phyloP scores from a whole-genome alignment of 2,113 vertebrate genomes.

The Misgurnus anguillicaudatus region DNA sequence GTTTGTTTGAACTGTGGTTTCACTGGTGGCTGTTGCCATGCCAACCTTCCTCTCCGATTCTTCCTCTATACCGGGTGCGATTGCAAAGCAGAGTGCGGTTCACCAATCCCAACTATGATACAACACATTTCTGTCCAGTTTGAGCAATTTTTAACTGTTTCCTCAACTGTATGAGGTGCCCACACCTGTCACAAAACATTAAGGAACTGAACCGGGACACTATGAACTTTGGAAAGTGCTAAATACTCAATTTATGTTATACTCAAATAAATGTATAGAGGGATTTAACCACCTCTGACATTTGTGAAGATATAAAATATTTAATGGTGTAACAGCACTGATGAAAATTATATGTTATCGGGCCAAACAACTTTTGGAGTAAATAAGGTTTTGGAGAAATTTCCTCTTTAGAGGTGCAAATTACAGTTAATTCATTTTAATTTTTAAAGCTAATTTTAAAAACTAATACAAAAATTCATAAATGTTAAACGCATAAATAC shows the following conservation, averaged over 20 bases:
- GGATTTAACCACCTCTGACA: background rate
- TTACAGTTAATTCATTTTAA: background rate
- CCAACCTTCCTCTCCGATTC: constrained; percentile 59
- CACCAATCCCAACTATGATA: constrained; percentile 53
- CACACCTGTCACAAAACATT: background rate
- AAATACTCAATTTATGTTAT: background rate
- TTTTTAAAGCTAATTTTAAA: background rate
- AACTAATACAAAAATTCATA: background rate
- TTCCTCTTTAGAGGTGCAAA: background rate
- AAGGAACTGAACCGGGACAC: background rate
- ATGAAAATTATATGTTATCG: background rate
- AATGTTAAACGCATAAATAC: constrained; percentile 2
- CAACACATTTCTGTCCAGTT: constrained; percentile 24
- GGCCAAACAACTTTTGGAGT: background rate
- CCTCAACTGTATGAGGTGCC: background rate
- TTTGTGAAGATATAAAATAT: background rate
- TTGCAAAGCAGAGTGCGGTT: constrained; percentile 62
- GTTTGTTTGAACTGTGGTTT: constrained; percentile 70
- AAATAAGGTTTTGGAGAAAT: background rate
- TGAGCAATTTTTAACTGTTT: background rate
- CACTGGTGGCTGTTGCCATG: constrained; percentile 72
- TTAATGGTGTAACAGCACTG: background rate
- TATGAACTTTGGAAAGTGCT: background rate
- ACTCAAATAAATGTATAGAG: too few species aligned
- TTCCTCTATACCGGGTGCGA: constrained; percentile 58